Conservation (phyloP, 2,888 invertebrate genomes). For the Furcula furcula region DNA sequence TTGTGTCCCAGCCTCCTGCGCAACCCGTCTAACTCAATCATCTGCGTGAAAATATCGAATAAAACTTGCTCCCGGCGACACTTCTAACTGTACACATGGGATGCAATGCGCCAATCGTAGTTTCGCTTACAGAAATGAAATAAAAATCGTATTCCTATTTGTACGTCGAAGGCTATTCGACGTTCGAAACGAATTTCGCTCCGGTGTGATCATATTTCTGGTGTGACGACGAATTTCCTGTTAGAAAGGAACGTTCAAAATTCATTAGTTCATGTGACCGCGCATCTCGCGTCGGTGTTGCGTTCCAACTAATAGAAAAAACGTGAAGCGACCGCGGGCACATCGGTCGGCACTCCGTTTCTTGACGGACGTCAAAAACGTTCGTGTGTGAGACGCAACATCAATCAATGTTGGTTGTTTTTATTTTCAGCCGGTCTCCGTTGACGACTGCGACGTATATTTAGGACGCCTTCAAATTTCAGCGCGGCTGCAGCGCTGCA, state of each 20-base stretch:
- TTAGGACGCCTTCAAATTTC: too few relatives aligned
- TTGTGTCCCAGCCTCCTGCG: conserved; percentile 73
- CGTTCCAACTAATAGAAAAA: conserved; percentile 56
- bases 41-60: conserved; percentile 72
- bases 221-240: conserved; percentile 53
- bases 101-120: conserved; percentile 41
- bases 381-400: conserved; percentile 65
- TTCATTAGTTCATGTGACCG: conserved; percentile 58
- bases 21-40: conserved; percentile 75
- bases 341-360: conserved; percentile 63
- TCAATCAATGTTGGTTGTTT: conserved; percentile 69
- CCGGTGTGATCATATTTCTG: conserved; percentile 32
- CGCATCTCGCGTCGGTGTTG: conserved; percentile 33
- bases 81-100: conserved; percentile 53
- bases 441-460: conserved; percentile 43
- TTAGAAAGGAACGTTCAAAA: conserved; percentile 46
- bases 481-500: too few relatives aligned
- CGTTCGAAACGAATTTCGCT: conserved; percentile 31
- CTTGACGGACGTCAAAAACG: conserved; percentile 71
- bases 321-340: conserved; percentile 30
- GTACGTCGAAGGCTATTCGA: conserved; percentile 27
- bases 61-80: conserved; percentile 59
- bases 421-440: conserved; percentile 60
- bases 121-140: conserved; percentile 41
- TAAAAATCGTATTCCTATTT: conserved; percentile 44